Base-by-base conservation (phyloP, 2,113 vertebrate species). In the Haplochromis burtoni region DNA sequence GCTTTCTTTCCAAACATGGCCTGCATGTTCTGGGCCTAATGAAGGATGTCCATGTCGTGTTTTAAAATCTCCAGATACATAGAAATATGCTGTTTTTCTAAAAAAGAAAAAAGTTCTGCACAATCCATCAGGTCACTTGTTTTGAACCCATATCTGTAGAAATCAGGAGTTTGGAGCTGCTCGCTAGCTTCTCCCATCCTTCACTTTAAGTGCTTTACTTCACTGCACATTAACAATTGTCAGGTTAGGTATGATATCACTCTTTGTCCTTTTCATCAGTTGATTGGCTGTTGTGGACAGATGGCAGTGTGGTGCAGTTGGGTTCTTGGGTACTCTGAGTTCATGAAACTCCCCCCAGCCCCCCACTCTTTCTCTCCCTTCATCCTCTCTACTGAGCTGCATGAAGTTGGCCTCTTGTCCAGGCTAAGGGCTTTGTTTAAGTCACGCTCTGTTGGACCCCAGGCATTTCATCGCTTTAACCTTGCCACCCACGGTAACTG, bases 391-490 rank as follows among this genome's bases (percentile, higher is more conserved):
- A 94, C 92, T 94, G 94, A 93, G 94, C 95, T 91, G 96, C 96
- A 97, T 97, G 96, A 97, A 97, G 97, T 94, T 95, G 94, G 96
- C 96, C 97, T 98, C 97, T 97, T 97, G 97, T 98, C 97, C 95
- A 93, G 97, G 96, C 97, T 96, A 97, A 91, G 97, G 96, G 97
- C 95, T 95, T 95, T 97, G 97, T 98, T 98, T 98, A 97, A 97
- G 97, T 97, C 97, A 97, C 97, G 98, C 97, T 98, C 97, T 96
- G 97, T 97, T 98, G 96, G 95, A 96, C 96, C 95, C 91, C 95
- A 95, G 97, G 97, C 97, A 99, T 99, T 98, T 97, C 97, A 96
- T 97, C 97, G 97, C 97, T 98, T 95, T 98, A 98, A 99, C 98
- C 97, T 97, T 96, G 91, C 97, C 97, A 97, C 97, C 98, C 97